Percentiles rank a stretch among this genome's conserved stretches.
phyloP scores from a whole-genome alignment of 30 jellyfish, hydroid and myxozoan species.

The Cassiopea andromeda region DNA sequence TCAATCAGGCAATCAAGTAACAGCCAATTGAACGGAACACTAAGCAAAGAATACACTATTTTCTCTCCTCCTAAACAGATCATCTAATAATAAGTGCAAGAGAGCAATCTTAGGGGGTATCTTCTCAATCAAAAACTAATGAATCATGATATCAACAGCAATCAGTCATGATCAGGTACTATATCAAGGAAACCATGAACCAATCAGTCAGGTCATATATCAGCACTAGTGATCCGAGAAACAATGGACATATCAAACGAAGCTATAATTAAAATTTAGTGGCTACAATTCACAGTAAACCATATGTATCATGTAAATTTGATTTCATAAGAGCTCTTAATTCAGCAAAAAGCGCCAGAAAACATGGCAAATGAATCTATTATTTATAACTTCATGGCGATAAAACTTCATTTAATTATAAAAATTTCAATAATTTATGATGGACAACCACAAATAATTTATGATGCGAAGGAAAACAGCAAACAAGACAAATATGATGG shows the following conservation, averaged over 20 bases:
- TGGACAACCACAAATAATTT: background rate
- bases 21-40: background rate
- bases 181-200: background rate
- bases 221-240: too few relatives aligned
- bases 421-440: conserved; percentile 6
- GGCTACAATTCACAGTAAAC: background rate
- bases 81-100: too few relatives aligned
- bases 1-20: background rate
- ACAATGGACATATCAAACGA: too few relatives aligned
- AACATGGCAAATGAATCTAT: conserved; percentile 4
- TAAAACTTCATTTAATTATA: background rate
- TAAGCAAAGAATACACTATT: too few relatives aligned
- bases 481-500: background rate
- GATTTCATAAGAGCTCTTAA: background rate
- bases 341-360: background rate
- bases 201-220: background rate
- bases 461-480: background rate
- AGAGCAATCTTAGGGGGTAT: too few relatives aligned
- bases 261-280: background rate
- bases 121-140: too few relatives aligned
- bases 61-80: too few relatives aligned
- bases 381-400: conserved; percentile 10
- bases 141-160: too few relatives aligned
- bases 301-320: background rate
- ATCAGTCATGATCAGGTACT: background rate